Base-by-base conservation (phyloP, 2,797 vertebrate genomes). In the Anolis apletophallus region DNA sequence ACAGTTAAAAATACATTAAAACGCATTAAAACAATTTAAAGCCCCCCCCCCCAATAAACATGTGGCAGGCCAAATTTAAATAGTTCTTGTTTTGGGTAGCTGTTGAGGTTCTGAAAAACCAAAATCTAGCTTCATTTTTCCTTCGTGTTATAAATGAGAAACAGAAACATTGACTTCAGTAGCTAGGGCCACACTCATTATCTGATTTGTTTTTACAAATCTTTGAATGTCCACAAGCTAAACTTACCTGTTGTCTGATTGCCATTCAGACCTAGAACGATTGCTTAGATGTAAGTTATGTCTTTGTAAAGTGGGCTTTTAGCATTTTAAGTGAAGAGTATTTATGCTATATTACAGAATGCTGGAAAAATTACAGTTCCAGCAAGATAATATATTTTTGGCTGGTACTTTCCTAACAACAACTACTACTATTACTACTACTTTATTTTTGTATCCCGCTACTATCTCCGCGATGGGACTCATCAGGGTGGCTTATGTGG, bases 181-280 rank as follows among this genome's bases (percentile, higher is more conserved):
- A 26, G 36, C 64, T 11, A 52, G 36, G 40, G 7, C 36, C 55
- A 61, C 8, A 57, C 1, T 32, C 59, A 11, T 69, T 57, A 68
- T 54, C 64, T 75, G n/a, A 50, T 29, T 12, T 40, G n/a, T 17
- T 4, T 21, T 46, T 80, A 72, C 26, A 72, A 71, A n/a, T n/a
- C n/a, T n/a, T n/a, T n/a, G n/a, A n/a, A 82, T 85, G 40, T 54
- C 71, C 87, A 0, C 55, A 50, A 1, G 74, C 80, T 34, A 85
- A 10, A 29, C 78, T 17, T 79, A 32, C 59, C 75, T 88, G 84
- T 85, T 23, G 34, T 83, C 16, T 46, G 89, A 71, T 74, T 67
- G 1, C 84, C 32, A 73, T 52, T 83, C 40, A 12, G 36, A 80
- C 21, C 16, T 76, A 68, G 69, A 61, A 50, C 83, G 57, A 81